Base-by-base conservation (phyloP, 2,113 vertebrate species). In the Vireo altiloquus region DNA sequence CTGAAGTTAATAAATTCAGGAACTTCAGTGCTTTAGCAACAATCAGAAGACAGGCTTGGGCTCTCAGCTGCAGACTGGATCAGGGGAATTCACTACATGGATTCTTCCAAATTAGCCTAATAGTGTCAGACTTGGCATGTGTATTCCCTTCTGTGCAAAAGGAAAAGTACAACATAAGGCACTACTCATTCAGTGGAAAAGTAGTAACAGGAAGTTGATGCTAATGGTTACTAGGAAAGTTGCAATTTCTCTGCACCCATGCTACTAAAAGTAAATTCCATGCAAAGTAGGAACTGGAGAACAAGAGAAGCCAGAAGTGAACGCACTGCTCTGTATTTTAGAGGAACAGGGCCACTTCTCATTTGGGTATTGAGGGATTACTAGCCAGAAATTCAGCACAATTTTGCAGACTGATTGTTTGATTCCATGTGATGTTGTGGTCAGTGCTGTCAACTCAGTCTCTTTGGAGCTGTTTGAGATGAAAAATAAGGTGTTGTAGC, bases 111-210 rank as follows among this genome's bases (percentile, higher is more conserved):
- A 61, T 84, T 8, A 90, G 40, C 37, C 16, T 47, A 39, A 35
- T 16, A 75, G 16, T 21, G 44, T 47, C 24, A 56, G 39, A 11
- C 12, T 18, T 54, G 39, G 15, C 27, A 6, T 30, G 24, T 1
- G 1, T 21, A 6, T 37, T 57, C 30, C 44, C 3, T 47, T 74
- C 25, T 57, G 23, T 65, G 87, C 20, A 42, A 66, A 39, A 71
- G 23, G 44, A 68, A 42, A 49, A 81, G 15, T 9, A 7, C 14
- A 50, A 15, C 0, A 0, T 27, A 49, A 83, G 19, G 22, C 0
- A 0, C 8, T 33, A 10, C 12, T 49, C 1, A 0, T 39, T 64
- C 40, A 61, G 22, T 47, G 10, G 39, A 61, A 74, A 44, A 47
- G 50, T 7, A 53, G 31, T 31, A 47, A 60, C 14, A 4, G 23